A percentile compares a stretch with the other conserved stretches of the same genome.
phyloP scores from a whole-genome alignment of 2,113 vertebrate species.

The Aphelocoma coerulescens region DNA sequence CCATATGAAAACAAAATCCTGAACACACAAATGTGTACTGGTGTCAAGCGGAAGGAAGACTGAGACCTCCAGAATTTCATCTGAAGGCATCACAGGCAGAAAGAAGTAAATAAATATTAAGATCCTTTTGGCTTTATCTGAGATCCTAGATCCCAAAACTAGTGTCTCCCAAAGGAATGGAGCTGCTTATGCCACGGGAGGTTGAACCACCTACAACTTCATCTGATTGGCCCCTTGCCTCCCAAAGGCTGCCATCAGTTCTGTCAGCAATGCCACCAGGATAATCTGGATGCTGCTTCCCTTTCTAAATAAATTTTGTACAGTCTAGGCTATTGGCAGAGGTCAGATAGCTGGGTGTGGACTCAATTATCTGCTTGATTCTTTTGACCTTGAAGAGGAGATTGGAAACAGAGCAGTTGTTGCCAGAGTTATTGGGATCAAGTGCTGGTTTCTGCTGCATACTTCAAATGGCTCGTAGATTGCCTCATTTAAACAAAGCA shows the following conservation, averaged over 20 bases:
- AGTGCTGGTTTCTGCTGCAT: constrained; percentile 5
- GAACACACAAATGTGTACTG: neutral
- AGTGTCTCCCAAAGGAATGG: neutral
- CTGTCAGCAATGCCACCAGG: neutral
- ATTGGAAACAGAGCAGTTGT: constrained; percentile 11
- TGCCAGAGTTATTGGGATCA: constrained; percentile 26
- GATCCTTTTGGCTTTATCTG: neutral
- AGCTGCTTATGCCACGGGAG: neutral
- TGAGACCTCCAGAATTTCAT: neutral
- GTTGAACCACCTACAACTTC: neutral
- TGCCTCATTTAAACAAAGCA: neutral
- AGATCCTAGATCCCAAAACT: neutral
- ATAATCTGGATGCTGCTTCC: neutral
- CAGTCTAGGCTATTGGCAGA: neutral
- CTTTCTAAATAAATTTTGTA: neutral
- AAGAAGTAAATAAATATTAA: neutral
- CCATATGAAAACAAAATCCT: neutral
- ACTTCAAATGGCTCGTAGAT: neutral
- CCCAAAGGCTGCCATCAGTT: neutral
- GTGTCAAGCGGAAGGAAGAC: neutral
- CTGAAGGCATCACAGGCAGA: neutral
- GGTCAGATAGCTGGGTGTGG: constrained; percentile 19
- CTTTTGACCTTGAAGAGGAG: constrained; percentile 27
- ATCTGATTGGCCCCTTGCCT: neutral
- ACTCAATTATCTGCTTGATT: constrained; percentile 17